These are phyloP conservation scores for Drosophila engyochracea DNA, from an alignment of 2,888 invertebrate genomes.

Conservation along the genomic window DNA sequence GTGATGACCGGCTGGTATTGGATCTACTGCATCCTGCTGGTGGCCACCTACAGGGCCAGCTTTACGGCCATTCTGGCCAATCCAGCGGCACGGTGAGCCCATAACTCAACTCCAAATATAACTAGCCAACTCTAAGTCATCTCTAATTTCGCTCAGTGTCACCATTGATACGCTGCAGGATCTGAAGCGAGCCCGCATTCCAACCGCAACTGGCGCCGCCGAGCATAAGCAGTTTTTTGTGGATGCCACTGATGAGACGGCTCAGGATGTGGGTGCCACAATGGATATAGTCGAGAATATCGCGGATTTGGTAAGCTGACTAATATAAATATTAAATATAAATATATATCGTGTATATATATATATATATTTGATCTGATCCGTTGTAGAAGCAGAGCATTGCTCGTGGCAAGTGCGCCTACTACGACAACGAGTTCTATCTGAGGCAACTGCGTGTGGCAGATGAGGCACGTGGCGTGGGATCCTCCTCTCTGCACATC, in stretches of 20 bases:
- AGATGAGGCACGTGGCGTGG: constrained; percentile 75
- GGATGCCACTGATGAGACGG: constrained; percentile 89
- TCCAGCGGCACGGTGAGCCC: constrained; percentile 88
- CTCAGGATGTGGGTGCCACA: constrained; percentile 89
- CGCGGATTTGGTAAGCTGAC: constrained; percentile 87
- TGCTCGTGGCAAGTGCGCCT: constrained; percentile 90
- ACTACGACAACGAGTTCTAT: constrained; percentile 92
- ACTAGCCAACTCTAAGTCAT: neutral
- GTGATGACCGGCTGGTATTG: constrained; percentile 95
- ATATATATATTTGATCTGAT: neutral
- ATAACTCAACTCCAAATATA: neutral
- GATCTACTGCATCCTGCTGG: constrained; percentile 92
- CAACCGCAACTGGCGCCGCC: constrained; percentile 90
- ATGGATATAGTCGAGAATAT: constrained; percentile 89
- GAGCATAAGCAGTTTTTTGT: constrained; percentile 90
- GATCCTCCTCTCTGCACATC: constrained; percentile 88
- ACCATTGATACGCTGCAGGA: constrained; percentile 92
- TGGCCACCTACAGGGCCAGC: constrained; percentile 93
- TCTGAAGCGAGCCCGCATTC: constrained; percentile 88
- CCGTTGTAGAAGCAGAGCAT: constrained; percentile 86
- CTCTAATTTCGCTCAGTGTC: constrained; percentile 86
- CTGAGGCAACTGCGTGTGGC: constrained; percentile 88
- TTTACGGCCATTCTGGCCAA: constrained; percentile 94
- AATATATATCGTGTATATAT: neutral
- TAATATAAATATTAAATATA: neutral